A percentile compares a stretch with the other conserved stretches of the same genome.
phyloP scores from a whole-genome alignment of 2,888 invertebrate genomes.

The Drosophila mimetica region DNA sequence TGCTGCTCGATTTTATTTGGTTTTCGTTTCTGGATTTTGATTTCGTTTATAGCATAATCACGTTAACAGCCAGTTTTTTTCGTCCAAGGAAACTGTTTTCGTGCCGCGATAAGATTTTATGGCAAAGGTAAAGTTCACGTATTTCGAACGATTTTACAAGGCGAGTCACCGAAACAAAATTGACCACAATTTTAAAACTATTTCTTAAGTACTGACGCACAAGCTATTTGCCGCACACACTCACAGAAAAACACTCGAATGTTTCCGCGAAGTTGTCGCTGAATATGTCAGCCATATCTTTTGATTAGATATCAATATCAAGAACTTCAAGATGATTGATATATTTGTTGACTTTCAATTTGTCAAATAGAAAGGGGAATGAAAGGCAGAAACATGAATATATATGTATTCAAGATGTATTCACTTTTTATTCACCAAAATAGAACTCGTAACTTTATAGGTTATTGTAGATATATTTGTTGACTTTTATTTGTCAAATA shows the following conservation, averaged over 20 bases:
- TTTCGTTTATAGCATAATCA: conserved; percentile 18
- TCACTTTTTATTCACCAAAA: conserved; percentile 4
- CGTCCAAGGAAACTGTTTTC: conserved; percentile 21
- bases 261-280: conserved; percentile 39
- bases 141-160: background rate
- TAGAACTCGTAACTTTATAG: background rate
- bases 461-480: too few relatives aligned
- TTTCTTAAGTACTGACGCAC: conserved; percentile 9
- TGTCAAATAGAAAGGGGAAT: conserved; percentile 25
- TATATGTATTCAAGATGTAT: background rate
- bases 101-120: conserved; percentile 26
- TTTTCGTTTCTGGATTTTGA: conserved; percentile 15
- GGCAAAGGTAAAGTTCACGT: conserved; percentile 16
- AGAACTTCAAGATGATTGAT: conserved; percentile 64
- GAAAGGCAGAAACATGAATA: conserved; percentile 4
- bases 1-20: background rate
- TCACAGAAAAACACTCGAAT: conserved; percentile 36
- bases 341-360: conserved; percentile 45
- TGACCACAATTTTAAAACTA: conserved; percentile 7
- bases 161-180: background rate
- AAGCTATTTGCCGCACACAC: conserved; percentile 1
- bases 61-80: conserved; percentile 10
- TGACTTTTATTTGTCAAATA: too few relatives aligned
- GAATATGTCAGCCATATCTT: conserved; percentile 54
- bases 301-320: conserved; percentile 73